phyloP scores from a whole-genome alignment of 2,888 invertebrate species.

The Papilio demoleus region DNA sequence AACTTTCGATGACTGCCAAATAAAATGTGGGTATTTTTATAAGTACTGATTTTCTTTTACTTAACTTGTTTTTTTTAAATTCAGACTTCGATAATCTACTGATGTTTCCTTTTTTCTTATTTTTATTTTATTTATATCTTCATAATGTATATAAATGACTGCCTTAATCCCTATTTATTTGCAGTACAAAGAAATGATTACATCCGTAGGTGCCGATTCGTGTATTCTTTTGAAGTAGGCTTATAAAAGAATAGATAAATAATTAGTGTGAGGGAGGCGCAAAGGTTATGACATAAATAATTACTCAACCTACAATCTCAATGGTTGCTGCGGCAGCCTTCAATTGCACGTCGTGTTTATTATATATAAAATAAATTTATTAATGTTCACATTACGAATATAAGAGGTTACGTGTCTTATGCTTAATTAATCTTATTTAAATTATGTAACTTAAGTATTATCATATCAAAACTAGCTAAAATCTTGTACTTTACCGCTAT shows the following conservation, averaged over 20 bases:
- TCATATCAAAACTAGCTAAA: too few relatives aligned
- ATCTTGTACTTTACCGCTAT: too few relatives aligned
- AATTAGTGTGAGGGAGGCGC: slow-evolving; percentile 34
- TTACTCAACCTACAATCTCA: slow-evolving; percentile 26
- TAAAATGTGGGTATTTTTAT: too few relatives aligned
- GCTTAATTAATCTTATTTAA: neutral
- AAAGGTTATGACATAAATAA: slow-evolving; percentile 38
- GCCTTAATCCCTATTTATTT: neutral
- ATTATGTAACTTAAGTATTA: neutral
- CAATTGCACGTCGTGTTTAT: slow-evolving; percentile 22
- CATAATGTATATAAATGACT: too few relatives aligned
- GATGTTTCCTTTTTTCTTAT: neutral
- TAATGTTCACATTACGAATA: neutral
- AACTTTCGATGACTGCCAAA: too few relatives aligned
- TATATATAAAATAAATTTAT: slow-evolving; percentile 13
- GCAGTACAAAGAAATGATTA: neutral
- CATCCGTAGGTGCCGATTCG: neutral
- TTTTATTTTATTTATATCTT: too few relatives aligned
- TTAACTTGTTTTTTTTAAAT: too few relatives aligned
- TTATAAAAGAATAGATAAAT: slow-evolving; percentile 31
- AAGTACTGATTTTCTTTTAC: too few relatives aligned
- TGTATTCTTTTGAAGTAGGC: neutral
- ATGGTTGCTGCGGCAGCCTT: slow-evolving; percentile 12
- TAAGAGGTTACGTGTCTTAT: neutral
- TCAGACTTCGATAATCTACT: neutral